Conservation (phyloP, 2,797 vertebrate species). For the Notolabrus celidotus region DNA sequence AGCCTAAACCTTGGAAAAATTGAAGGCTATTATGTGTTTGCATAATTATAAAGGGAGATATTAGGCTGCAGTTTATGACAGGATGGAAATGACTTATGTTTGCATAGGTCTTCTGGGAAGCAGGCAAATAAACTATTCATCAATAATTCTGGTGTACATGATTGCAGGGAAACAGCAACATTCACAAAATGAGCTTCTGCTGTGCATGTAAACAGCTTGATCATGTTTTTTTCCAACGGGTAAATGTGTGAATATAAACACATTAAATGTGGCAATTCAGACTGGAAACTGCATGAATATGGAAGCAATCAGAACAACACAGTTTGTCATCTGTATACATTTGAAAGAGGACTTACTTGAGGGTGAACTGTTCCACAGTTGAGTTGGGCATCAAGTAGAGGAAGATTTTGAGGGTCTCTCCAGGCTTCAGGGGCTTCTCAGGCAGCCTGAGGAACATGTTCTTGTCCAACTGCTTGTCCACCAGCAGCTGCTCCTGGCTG, state of each 20-base stretch:
- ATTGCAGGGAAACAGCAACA: conserved; percentile 20
- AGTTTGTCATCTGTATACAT: background rate
- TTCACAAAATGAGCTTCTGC: conserved; percentile 14
- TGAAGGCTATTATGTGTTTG: conserved; percentile 18
- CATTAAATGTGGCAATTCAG: conserved; percentile 28
- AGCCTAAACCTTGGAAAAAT: conserved; percentile 35
- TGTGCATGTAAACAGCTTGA: conserved; percentile 28
- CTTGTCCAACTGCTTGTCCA: conserved; percentile 93
- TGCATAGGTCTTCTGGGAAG: conserved; percentile 16
- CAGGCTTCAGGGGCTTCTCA: conserved; percentile 92
- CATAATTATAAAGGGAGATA: conserved; percentile 36
- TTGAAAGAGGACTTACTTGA: conserved; percentile 87
- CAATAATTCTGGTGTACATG: conserved; percentile 28
- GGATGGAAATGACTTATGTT: conserved; percentile 21
- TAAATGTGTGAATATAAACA: conserved; percentile 17
- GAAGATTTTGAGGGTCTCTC: conserved; percentile 91
- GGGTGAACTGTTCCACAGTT: conserved; percentile 94
- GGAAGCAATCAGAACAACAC: background rate
- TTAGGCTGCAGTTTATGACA: conserved; percentile 27
- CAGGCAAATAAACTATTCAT: conserved; percentile 30
- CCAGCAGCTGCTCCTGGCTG: conserved; percentile 85
- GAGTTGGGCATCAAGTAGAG: conserved; percentile 95
- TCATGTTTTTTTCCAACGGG: background rate
- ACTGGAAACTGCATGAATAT: background rate
- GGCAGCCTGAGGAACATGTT: conserved; percentile 95